Evolutionary conservation across 2,113 vertebrate species (phyloP), one percentile per base, ranked within the genome.

Genomic region (Cololabis saira): DNA sequence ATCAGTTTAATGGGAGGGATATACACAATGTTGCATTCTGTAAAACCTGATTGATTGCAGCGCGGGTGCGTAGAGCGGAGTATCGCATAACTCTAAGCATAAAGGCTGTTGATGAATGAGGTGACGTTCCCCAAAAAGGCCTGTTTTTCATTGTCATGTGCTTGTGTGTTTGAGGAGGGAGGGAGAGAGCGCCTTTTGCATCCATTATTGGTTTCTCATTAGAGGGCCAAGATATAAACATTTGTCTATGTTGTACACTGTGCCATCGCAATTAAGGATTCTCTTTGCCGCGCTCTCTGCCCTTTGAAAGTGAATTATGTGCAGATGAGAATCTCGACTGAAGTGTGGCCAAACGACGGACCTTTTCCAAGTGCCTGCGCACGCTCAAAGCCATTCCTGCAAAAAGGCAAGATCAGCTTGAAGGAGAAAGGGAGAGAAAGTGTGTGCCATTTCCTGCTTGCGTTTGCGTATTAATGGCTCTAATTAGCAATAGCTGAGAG

Each of bases 251-350:
- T 87, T 89, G 85, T 86, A 85, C 85, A 84, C 48, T 63, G 71
- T 82, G 85, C 81, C 58, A 83, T 76, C 18, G 67, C 90, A 92
- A 92, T 91, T 91, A 90, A 78, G 84, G 83, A 87, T 85, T 80
- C 76, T 80, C 81, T 87, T 74, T 79, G 75, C 82, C 64, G 63
- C 77, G 83, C 80, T 84, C 80, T 76, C 82, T 90, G 82, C 87
- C 89, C 87, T 90, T 90, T 90, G 89, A 88, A 92, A 92, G 84
- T 87, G 89, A 91, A 91, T 91, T 91, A 91, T 89, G 89, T 84
- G 81, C 86, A 85, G 85, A 89, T 87, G 90, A 88, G 90, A 80
- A 87, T 89, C 88, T 88, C 72, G 55, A 88, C 74, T 85, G 82
- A 88, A 88, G 84, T 79, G 78, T 41, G 74, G 83, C 90, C 87